Percentiles rank a stretch among this genome's conserved stretches.
Conservation (phyloP, 2,113 vertebrate genomes). For the Empidonax alnorum region DNA sequence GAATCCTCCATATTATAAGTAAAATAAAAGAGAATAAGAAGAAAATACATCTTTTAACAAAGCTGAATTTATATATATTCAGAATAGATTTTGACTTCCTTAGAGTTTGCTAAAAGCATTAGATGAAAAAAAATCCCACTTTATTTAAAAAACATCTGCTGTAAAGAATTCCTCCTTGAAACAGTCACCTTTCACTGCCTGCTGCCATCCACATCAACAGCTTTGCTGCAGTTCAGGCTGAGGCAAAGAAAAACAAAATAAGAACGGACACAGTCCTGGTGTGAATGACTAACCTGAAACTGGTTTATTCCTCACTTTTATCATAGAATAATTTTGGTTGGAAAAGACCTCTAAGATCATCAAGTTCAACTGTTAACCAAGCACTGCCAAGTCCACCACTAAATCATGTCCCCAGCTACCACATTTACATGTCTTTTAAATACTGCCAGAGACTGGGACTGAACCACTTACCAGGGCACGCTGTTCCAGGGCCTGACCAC, state of each 20-base stretch:
- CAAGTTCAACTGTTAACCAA: not conserved
- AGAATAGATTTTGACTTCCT: conserved; percentile 8
- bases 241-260: conserved; percentile 24
- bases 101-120: conserved; percentile 52
- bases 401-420: not conserved
- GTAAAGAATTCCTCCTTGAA: conserved; percentile 46
- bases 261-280: not conserved
- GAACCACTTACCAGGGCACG: not conserved
- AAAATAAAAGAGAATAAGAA: not conserved
- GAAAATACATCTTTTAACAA: not conserved
- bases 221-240: not conserved
- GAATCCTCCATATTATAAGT: not conserved
- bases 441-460: not conserved
- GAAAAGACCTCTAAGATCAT: not conserved
- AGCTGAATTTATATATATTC: not conserved
- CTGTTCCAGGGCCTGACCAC: not conserved
- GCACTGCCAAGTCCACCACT: not conserved
- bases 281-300: not conserved
- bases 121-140: not conserved
- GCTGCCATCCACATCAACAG: conserved; percentile 9
- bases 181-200: conserved; percentile 39
- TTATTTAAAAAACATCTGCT: conserved; percentile 54
- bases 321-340: not conserved
- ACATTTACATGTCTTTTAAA: not conserved
- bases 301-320: not conserved